Base-by-base conservation (phyloP, 2,113 vertebrate genomes). In the Phyllostomus hastatus region DNA sequence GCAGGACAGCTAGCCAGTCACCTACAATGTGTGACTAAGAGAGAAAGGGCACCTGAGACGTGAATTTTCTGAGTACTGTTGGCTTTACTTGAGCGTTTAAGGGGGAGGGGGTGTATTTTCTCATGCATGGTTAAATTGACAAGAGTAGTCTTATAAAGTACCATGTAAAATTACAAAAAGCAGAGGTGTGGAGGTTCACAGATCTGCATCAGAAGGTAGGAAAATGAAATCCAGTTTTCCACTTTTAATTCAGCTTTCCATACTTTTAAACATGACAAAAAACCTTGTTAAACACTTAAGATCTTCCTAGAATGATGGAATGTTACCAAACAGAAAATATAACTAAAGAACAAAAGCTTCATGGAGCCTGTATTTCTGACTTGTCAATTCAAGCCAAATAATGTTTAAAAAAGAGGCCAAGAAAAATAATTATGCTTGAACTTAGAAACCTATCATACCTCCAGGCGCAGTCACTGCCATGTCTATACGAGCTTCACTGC, bases 381-480 rank as follows among this genome's bases (percentile, higher is more conserved):
- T 97, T 88, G 95, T 33, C 48, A 91, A 82, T 96, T 97, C 98
- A 98, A 96, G 88, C 50, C 84, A 93, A 95, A 59, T 81, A 97
- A 95, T 52, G 89, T 97, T 96, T 98, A 95, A 98, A 97, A 98
- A 88, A 95, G 89, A 72, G 98, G 98, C 98, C 98, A 98, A 98
- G 64, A 91, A 98, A 99, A 99, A 99, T 97, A 98, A 98, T 99
- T 98, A 98, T 88, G 75, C 93, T 95, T 98, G 90, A 97, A 97
- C 97, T 98, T 97, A 94, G 94, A 97, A 97, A 94, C 33, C 95
- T 97, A 98, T 26, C 76, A 14, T 57, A 73, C 90, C 96, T 97
- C 78, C 92, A 91, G 95, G 96, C 79, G 97, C 91, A 96, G 24
- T 85, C 82, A 81, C 85, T 88, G 57, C 93, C 92, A 98, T 82